A percentile compares a stretch with the other conserved stretches of the same genome.
Evolutionary conservation across 2,113 vertebrate species (phyloP).

Genomic region (Nettapus auritus): DNA sequence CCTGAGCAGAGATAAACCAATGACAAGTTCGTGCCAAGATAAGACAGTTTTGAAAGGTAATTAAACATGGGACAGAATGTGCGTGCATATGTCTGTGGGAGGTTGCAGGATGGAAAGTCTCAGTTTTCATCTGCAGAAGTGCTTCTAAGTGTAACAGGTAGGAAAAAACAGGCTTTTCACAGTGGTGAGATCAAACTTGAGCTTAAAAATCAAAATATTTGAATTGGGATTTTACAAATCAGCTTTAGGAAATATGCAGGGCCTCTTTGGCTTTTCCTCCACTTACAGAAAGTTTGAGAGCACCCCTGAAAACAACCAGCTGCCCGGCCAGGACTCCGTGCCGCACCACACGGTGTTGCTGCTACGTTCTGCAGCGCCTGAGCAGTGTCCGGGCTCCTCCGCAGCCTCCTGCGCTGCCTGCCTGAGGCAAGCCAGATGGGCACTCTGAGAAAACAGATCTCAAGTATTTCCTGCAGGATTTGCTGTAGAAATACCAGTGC

Average conservation of each 20-base stretch:
- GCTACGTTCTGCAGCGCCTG: neutral
- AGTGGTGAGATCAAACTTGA: neutral
- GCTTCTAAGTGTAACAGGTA: conserved; percentile 23
- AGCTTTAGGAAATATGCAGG: neutral
- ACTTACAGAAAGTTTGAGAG: neutral
- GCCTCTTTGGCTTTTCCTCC: neutral
- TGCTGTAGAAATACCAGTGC: neutral
- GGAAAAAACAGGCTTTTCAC: neutral
- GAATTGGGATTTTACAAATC: neutral
- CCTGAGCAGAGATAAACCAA: conserved; percentile 54
- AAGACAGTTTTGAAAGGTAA: conserved; percentile 67
- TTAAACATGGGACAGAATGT: conserved; percentile 51
- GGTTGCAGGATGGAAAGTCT: neutral
- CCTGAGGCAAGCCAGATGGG: neutral
- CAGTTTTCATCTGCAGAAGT: neutral
- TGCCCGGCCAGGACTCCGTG: neutral
- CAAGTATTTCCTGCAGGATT: neutral
- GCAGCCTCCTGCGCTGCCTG: rapidly evolving
- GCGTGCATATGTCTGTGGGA: conserved; percentile 32
- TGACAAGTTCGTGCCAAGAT: conserved; percentile 56
- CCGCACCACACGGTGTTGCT: rapidly evolving
- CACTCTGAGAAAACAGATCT: neutral
- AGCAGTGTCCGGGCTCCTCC: neutral
- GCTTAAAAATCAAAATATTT: conserved; percentile 35
- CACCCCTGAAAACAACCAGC: neutral